Percentiles rank a stretch among this genome's conserved stretches.
These are phyloP conservation scores for Gymnocypris eckloni DNA, from an alignment of 2,797 vertebrate genomes.

Conservation along the genomic window DNA sequence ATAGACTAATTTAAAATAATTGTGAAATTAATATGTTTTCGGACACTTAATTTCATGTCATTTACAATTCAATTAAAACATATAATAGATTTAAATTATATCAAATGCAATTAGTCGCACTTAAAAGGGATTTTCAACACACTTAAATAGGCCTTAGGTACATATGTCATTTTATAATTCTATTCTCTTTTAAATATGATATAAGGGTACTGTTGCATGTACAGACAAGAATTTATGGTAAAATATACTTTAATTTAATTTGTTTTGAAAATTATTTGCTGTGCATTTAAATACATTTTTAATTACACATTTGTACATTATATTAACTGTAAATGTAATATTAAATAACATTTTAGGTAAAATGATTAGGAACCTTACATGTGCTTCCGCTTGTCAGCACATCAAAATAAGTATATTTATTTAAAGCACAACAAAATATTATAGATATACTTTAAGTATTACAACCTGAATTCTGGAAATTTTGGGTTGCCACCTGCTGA, in stretches of 20 bases:
- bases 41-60: background rate
- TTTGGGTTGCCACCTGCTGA: no score
- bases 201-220: background rate
- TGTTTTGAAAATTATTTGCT: background rate
- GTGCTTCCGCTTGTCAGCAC: no score
- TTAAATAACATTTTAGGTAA: no score
- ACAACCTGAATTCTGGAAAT: no score
- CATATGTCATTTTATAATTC: background rate
- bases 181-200: background rate
- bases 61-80: no score
- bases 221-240: background rate
- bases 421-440: no score
- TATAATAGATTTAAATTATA: background rate
- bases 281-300: background rate
- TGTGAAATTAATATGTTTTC: background rate
- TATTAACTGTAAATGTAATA: background rate
- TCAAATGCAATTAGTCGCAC: no score
- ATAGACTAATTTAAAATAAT: background rate
- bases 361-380: no score
- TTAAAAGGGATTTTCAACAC: no score
- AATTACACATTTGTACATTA: background rate
- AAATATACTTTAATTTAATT: background rate
- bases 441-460: no score
- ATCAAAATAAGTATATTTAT: no score
- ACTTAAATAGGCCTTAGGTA: no score